A percentile compares a stretch with the other conserved stretches of the same genome.
These are phyloP conservation scores for Ctenoplectra terminalis DNA, from an alignment of 1,140 invertebrate species.

Conservation along the genomic window DNA sequence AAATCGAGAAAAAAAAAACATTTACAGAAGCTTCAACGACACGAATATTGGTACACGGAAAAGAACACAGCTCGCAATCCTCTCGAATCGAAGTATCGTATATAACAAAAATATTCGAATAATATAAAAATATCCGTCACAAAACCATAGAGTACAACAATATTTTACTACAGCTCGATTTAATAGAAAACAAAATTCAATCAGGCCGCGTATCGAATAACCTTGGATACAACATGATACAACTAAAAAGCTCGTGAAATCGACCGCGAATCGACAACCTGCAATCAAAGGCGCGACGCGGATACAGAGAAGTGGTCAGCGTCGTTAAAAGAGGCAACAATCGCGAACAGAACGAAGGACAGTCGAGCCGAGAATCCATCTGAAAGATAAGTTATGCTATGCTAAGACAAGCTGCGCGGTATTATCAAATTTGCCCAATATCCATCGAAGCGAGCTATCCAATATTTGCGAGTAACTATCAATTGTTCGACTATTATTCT, in stretches of 20 bases:
- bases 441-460: too few species aligned
- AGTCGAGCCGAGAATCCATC: too few species aligned
- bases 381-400: too few species aligned
- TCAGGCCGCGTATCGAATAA: not conserved
- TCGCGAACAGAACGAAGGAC: not conserved
- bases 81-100: not conserved
- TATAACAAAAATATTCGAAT: constrained; percentile 5
- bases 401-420: too few species aligned
- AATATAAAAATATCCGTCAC: constrained; percentile 14
- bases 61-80: too few species aligned
- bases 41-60: too few species aligned
- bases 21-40: too few species aligned
- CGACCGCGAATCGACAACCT: not conserved
- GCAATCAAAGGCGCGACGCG: not conserved
- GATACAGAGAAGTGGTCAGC: not conserved
- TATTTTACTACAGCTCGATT: not conserved
- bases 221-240: constrained; percentile 8
- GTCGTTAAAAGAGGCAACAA: not conserved
- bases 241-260: not conserved
- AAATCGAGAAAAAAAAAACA: too few species aligned
- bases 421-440: too few species aligned
- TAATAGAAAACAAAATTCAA: constrained; percentile 30
- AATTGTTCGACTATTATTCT: too few species aligned
- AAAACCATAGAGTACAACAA: not conserved
- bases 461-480: too few species aligned